Evolutionary conservation across 2,113 vertebrate genomes (phyloP).

Genomic region (Acrocephalus kingi): DNA sequence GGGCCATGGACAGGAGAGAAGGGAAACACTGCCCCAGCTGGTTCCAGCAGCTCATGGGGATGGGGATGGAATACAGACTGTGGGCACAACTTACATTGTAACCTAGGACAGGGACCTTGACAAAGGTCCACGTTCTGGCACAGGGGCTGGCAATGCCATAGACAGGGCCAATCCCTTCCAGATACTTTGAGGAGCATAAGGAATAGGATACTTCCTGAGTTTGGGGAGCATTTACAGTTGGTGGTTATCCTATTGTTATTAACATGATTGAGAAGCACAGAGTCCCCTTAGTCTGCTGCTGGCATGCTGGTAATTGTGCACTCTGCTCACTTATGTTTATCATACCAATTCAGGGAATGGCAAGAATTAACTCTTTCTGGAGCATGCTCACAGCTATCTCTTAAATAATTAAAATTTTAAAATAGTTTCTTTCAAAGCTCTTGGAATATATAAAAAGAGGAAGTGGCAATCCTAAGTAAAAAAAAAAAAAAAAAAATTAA

Average conservation of each 20-base stretch:
- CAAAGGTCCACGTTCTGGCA: rapidly evolving
- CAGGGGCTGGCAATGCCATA: background rate
- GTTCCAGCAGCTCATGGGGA: too few relatives aligned
- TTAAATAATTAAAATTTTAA: background rate
- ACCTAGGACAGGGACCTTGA: background rate
- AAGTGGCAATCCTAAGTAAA: background rate
- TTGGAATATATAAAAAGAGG: background rate
- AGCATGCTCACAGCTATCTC: background rate
- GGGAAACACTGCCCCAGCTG: too few relatives aligned
- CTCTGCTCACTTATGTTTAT: background rate
- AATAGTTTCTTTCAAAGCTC: background rate
- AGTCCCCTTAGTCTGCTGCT: background rate
- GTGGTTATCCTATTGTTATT: too few relatives aligned
- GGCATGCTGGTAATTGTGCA: background rate
- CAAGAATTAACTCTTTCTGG: background rate
- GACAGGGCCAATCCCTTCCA: rapidly evolving
- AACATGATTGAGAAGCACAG: background rate
- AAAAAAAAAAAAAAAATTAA: background rate
- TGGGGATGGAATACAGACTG: too few relatives aligned
- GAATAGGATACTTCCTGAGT: background rate
- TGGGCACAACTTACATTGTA: too few relatives aligned
- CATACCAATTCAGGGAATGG: background rate
- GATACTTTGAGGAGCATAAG: background rate
- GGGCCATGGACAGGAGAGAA: too few relatives aligned
- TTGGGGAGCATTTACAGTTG: background rate